Evolutionary conservation across 2,113 vertebrate genomes (phyloP).

Genomic region (Forbesichthys papilliferus): DNA sequence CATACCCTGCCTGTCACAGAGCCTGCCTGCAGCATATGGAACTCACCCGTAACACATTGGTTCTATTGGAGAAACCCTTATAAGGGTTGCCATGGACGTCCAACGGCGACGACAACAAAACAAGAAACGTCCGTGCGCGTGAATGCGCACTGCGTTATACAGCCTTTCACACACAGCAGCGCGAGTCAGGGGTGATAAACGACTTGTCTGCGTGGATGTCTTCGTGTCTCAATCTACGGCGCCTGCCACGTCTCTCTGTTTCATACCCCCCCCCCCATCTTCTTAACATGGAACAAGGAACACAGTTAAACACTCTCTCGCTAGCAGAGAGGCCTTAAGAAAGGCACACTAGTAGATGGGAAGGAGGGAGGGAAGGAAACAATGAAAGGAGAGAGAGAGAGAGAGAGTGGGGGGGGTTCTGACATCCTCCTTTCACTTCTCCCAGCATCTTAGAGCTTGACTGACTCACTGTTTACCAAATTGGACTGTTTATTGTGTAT

Average conservation of each 20-base stretch:
- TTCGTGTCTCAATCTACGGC: slow-evolving; percentile 69
- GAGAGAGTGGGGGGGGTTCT: slow-evolving; percentile 39
- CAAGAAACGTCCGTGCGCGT: neutral
- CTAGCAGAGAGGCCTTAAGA: slow-evolving; percentile 55
- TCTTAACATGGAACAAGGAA: slow-evolving; percentile 43
- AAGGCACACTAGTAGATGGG: slow-evolving; percentile 47
- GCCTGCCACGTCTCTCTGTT: slow-evolving; percentile 12
- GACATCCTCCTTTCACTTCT: slow-evolving; percentile 64
- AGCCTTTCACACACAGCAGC: neutral
- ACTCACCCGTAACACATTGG: no score
- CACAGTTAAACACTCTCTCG: slow-evolving; percentile 57
- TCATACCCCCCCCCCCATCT: neutral
- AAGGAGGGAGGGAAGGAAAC: slow-evolving; percentile 18
- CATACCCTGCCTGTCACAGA: slow-evolving; percentile 2
- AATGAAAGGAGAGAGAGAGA: slow-evolving; percentile 15
- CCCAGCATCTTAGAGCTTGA: slow-evolving; percentile 46
- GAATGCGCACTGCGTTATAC: slow-evolving; percentile 13
- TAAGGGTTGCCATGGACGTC: neutral
- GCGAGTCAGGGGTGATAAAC: slow-evolving; percentile 57
- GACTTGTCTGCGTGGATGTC: slow-evolving; percentile 66
- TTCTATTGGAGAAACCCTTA: no score
- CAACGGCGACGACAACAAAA: neutral
- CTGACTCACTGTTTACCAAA: slow-evolving; percentile 67
- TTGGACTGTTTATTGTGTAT: slow-evolving; percentile 52
- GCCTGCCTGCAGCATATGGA: neutral